Percentiles rank a stretch among this genome's conserved stretches.
Evolutionary conservation across 2,113 vertebrate genomes (phyloP).

Genomic region (Callithrix jacchus): DNA sequence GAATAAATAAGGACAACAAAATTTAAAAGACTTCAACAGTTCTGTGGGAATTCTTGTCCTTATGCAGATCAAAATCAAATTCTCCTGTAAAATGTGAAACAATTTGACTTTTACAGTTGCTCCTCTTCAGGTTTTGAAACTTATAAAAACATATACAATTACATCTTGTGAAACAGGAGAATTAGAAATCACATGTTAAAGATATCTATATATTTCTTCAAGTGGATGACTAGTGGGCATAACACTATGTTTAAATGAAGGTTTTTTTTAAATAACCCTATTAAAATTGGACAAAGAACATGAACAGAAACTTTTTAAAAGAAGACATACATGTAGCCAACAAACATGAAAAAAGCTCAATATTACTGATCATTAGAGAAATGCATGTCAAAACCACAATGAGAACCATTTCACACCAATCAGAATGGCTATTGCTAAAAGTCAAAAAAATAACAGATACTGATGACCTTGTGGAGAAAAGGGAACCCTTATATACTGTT

Average conservation of each 20-base stretch:
- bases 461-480: no score
- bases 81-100: not conserved
- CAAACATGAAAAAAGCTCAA: no score
- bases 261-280: not conserved
- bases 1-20: not conserved
- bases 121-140: not conserved
- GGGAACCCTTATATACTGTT: no score
- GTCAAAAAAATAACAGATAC: no score
- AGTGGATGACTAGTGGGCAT: not conserved
- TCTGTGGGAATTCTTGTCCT: not conserved
- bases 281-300: no score
- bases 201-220: not conserved
- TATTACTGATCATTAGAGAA: no score
- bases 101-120: not conserved
- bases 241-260: not conserved
- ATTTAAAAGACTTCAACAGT: not conserved
- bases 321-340: no score
- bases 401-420: no score
- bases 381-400: no score
- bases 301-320: no score
- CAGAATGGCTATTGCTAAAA: no score
- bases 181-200: not conserved
- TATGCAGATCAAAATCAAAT: not conserved
- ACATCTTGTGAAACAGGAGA: not conserved
- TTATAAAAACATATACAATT: not conserved